Conservation (phyloP, 2,113 vertebrate genomes). For the Dascyllus trimaculatus region DNA sequence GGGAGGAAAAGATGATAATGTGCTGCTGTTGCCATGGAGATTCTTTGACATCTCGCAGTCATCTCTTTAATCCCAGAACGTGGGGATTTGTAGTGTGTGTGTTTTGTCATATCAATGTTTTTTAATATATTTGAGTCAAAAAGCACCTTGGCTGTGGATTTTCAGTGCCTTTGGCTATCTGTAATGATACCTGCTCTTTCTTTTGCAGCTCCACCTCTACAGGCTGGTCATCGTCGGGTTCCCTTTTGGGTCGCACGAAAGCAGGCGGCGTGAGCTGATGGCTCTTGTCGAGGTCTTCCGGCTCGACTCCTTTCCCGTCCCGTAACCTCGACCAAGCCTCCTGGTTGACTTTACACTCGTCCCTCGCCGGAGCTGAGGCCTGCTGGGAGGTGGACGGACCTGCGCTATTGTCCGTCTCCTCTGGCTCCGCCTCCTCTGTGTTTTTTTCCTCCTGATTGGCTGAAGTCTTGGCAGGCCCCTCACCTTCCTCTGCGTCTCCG, state of each 20-base stretch:
- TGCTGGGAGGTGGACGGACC: constrained; percentile 72
- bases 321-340: constrained; percentile 94
- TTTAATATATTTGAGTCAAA: background rate
- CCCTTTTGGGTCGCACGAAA: constrained; percentile 91
- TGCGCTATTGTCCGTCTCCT: constrained; percentile 72
- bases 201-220: constrained; percentile 88
- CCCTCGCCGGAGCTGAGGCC: constrained; percentile 64
- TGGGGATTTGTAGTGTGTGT: constrained; percentile 5
- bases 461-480: constrained; percentile 77
- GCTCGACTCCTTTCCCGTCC: constrained; percentile 94
- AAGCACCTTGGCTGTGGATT: background rate
- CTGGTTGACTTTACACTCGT: constrained; percentile 85
- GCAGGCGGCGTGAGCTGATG: constrained; percentile 90
- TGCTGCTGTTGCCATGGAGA: constrained; percentile 61
- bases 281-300: constrained; percentile 91
- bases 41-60: constrained; percentile 46
- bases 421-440: constrained; percentile 53
- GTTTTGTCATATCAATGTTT: constrained; percentile 12
- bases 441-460: constrained; percentile 74
- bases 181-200: constrained; percentile 86
- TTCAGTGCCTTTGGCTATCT: background rate
- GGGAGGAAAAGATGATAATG: constrained; percentile 25
- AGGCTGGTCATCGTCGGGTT: constrained; percentile 90
- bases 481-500: constrained; percentile 74
- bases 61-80: constrained; percentile 37